A percentile compares a stretch with the other conserved stretches of the same genome.
phyloP scores from a whole-genome alignment of 1,140 invertebrate species.

The Hestina assimilis region DNA sequence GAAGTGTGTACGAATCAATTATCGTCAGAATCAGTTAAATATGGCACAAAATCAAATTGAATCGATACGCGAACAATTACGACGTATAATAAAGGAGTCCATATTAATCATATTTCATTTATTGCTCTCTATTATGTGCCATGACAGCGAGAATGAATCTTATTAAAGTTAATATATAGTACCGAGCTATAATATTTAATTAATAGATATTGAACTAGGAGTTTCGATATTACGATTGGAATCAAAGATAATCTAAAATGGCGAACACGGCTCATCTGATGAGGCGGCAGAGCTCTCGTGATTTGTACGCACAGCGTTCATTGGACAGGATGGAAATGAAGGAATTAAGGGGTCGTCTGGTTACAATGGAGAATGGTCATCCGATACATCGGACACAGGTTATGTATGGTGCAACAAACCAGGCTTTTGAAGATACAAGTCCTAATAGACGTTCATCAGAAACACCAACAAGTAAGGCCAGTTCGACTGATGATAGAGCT shows the following conservation, averaged over 20 bases:
- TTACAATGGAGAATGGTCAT: slow-evolving; percentile 85
- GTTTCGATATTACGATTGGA: slow-evolving; percentile 29
- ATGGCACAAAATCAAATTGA: slow-evolving; percentile 25
- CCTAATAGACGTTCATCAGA: slow-evolving; percentile 79
- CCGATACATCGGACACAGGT: slow-evolving; percentile 76
- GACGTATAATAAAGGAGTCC: background rate
- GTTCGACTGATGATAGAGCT: slow-evolving; percentile 80
- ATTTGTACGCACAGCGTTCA: slow-evolving; percentile 88
- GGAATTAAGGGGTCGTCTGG: slow-evolving; percentile 88
- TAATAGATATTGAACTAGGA: background rate
- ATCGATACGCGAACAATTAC: slow-evolving; percentile 32
- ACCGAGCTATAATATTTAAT: slow-evolving; percentile 44
- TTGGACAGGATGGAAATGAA: slow-evolving; percentile 91
- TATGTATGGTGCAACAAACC: slow-evolving; percentile 91
- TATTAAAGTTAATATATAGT: slow-evolving; percentile 34
- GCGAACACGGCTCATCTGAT: slow-evolving; percentile 93
- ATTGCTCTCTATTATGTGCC: slow-evolving; percentile 47
- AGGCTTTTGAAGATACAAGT: slow-evolving; percentile 90
- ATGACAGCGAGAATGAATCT: slow-evolving; percentile 55
- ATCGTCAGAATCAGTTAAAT: background rate
- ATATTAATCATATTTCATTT: slow-evolving; percentile 12
- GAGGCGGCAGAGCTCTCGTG: slow-evolving; percentile 90
- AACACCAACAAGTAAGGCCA: slow-evolving; percentile 77
- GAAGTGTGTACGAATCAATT: slow-evolving; percentile 33
- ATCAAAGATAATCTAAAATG: slow-evolving; percentile 79